Percentiles rank a stretch among this genome's conserved stretches.
These are phyloP conservation scores for Aegypius monachus DNA, from an alignment of 2,113 vertebrate species.

Conservation along the genomic window DNA sequence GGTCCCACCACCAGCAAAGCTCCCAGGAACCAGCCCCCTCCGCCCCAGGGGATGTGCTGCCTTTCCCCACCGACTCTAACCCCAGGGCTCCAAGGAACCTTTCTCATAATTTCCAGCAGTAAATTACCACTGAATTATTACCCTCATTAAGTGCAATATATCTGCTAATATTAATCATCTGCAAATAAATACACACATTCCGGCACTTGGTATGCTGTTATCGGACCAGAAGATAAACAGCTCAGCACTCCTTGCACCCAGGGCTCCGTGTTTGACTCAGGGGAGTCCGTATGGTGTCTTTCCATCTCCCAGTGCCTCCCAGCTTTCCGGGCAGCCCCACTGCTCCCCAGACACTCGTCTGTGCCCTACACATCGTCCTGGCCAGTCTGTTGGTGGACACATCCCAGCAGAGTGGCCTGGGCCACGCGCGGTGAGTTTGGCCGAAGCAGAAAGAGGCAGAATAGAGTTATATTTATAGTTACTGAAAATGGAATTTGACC, in stretches of 20 bases:
- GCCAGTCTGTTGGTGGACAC: fast-evolving
- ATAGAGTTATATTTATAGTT: neutral
- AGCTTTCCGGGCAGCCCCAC: fast-evolving
- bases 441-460: neutral
- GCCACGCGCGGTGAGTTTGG: fast-evolving
- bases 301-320: neutral
- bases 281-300: neutral
- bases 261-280: neutral
- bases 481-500: slow-evolving; percentile 30
- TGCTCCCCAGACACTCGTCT: neutral
- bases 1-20: neutral
- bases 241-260: neutral
- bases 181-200: slow-evolving; percentile 7
- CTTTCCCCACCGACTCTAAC: neutral
- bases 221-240: neutral
- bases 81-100: neutral
- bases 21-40: neutral
- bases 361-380: fast-evolving
- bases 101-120: neutral
- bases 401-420: neutral
- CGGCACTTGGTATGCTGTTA: neutral
- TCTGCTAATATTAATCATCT: slow-evolving; percentile 42
- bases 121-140: slow-evolving; percentile 14
- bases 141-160: neutral
- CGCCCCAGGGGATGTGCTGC: fast-evolving